phyloP scores from a whole-genome alignment of 2,888 invertebrate species.

The Amphipoea oculea region DNA sequence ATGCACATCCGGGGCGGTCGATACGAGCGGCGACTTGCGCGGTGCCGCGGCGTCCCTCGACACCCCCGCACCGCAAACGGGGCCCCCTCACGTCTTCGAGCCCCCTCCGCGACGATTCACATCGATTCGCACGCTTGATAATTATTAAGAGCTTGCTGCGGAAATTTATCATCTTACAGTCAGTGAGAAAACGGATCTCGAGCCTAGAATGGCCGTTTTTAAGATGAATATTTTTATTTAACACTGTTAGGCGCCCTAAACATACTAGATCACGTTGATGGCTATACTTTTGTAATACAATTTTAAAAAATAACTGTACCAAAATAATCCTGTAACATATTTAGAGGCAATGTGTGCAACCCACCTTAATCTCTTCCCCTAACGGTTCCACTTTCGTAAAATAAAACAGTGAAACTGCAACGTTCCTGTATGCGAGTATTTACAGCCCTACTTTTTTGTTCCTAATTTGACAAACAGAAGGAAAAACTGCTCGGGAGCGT shows the following conservation, averaged over 20 bases:
- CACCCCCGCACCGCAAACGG: conserved; percentile 74
- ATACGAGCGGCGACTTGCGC: conserved; percentile 89
- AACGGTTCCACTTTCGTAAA: conserved; percentile 3
- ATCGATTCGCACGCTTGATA: conserved; percentile 86
- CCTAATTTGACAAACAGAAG: background rate
- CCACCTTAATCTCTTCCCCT: background rate
- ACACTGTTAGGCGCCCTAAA: background rate
- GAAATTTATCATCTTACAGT: conserved; percentile 70
- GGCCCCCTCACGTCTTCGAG: conserved; percentile 76
- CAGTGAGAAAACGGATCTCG: conserved; percentile 60
- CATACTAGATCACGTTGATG: background rate
- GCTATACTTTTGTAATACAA: background rate
- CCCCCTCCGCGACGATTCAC: conserved; percentile 80
- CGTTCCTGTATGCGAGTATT: background rate
- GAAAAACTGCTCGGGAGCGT: background rate
- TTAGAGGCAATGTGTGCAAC: background rate
- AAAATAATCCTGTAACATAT: background rate
- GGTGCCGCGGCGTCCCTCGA: conserved; percentile 80
- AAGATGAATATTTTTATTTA: conserved; percentile 6
- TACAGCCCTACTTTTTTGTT: conserved; percentile 10
- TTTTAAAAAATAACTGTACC: background rate
- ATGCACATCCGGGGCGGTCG: conserved; percentile 90
- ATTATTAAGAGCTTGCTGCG: conserved; percentile 76
- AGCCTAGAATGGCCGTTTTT: background rate
- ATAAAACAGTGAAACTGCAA: conserved; percentile 7